Base-by-base conservation (phyloP, 2,888 invertebrate species). In the Ditylenchus weischeri region DNA sequence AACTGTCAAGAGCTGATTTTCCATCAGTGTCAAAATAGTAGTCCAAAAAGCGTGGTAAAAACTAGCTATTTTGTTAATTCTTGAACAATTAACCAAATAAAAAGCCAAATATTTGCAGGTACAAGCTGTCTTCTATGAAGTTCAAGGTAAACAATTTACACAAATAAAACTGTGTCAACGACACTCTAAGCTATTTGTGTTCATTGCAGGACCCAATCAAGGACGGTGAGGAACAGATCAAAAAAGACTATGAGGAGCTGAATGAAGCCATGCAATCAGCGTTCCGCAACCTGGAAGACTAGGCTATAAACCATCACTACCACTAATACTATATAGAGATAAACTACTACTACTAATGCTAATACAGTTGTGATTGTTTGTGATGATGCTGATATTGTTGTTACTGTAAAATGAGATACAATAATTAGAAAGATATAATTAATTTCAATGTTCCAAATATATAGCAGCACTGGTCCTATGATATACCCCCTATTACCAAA, bases 91-190 rank as follows among this genome's bases (percentile, higher is more conserved):
- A 6, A 13, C 15, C 43, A 2, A 43, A 54, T 18, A 10, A 15
- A 54, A 10, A 54, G 29, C n/a, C 29, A n/a, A 1, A 54, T 15
- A 23, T 23, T 54, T 54, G 21, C 54, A 54, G 54, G 54, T 95
- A 98, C 87, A 93, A 95, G 85, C 88, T 98, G 77, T 93, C 92
- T 83, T 92, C 92, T 84, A 98, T 98, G 96, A 98, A 98, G 86
- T 98, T 98, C 88, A 95, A 94, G 89, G 91, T 91, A 80, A 76
- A 81, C 76, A 63, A 66, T 50, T 21, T 19, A 13, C 19, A 18
- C 57, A 10, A 10, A 13, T 7, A 10, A 43, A 48, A 21, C 23
- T n/a, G 18, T 67, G 15, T 49, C 15, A 11, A 50, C 29, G 6
- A 35, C 13, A 38, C 57, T 15, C 21, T 8, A 13, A 29, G n/a